Percentiles rank a stretch among this genome's conserved stretches.
These are phyloP conservation scores for Rhynchophorus ferrugineus DNA, from an alignment of 1,140 invertebrate genomes.

Conservation along the genomic window DNA sequence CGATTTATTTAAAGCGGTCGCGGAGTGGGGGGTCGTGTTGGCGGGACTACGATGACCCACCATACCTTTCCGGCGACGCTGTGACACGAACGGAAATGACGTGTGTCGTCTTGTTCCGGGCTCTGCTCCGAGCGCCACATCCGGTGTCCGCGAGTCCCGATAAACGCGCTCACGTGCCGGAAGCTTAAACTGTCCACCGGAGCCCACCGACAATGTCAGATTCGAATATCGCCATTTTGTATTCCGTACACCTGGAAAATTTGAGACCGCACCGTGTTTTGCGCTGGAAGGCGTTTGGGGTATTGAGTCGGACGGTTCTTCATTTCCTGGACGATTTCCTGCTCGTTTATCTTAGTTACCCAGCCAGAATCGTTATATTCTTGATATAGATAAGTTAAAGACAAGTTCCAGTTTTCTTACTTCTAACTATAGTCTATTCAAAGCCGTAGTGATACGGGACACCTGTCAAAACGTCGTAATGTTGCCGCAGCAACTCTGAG, in stretches of 20 bases:
- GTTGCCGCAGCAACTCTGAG: too few species aligned
- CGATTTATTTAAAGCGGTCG: not conserved
- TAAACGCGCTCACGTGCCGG: constrained; percentile 39
- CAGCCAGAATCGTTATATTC: too few species aligned
- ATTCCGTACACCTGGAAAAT: not conserved
- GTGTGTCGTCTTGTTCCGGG: constrained; percentile 42
- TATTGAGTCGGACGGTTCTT: too few species aligned
- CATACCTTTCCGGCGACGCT: constrained; percentile 33
- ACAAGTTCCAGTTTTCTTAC: too few species aligned
- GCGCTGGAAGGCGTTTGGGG: too few species aligned
- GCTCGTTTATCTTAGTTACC: too few species aligned
- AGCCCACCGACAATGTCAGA: constrained; percentile 22
- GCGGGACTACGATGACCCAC: constrained; percentile 11
- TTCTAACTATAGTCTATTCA: too few species aligned
- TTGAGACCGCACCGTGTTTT: not conserved
- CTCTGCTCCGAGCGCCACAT: constrained; percentile 36
- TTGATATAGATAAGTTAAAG: too few species aligned
- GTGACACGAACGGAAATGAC: constrained; percentile 40
- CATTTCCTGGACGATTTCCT: too few species aligned
- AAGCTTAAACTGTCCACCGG: constrained; percentile 39
- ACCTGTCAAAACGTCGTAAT: too few species aligned
- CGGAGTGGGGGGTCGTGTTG: constrained; percentile 1
- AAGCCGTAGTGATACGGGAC: too few species aligned
- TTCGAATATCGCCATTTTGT: not conserved
- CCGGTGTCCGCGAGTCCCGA: constrained; percentile 38